Conservation (phyloP, 1,140 invertebrate genomes). For the Armadillidium nasatum region DNA sequence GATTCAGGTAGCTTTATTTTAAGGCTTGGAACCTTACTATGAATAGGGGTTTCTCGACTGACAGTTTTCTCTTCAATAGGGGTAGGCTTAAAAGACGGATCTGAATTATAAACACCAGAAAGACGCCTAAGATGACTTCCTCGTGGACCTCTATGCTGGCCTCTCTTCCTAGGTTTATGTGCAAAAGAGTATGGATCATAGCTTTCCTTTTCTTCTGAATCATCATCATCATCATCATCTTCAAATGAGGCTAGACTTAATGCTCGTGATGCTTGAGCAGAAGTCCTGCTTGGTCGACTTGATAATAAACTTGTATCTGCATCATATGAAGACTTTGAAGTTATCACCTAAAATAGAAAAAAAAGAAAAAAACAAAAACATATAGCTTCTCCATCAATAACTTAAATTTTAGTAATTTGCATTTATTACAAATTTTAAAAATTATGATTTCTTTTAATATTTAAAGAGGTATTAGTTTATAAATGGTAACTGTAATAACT, state of each 20-base stretch:
- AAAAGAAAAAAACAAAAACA: neutral
- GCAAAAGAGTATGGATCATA: neutral
- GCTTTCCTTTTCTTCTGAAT: conserved; percentile 8
- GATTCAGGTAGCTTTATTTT: conserved; percentile 8
- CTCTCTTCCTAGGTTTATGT: neutral
- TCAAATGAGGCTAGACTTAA: neutral
- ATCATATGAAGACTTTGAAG: neutral
- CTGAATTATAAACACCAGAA: neutral
- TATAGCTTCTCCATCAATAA: too few species aligned
- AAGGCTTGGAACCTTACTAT: conserved; percentile 7
- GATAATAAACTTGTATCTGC: neutral
- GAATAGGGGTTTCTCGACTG: neutral
- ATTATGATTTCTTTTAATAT: too few species aligned
- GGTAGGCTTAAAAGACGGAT: conserved; percentile 1
- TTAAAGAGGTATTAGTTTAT: too few species aligned
- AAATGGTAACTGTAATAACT: too few species aligned
- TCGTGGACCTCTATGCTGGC: neutral
- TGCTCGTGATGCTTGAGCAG: neutral
- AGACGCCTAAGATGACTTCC: neutral
- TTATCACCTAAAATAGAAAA: neutral
- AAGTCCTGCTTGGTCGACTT: neutral
- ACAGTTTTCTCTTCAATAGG: neutral
- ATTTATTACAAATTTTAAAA: too few species aligned
- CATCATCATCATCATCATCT: conserved; percentile 11
- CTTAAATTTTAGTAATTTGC: too few species aligned